Conservation (phyloP, 2,113 vertebrate species). For the Anser cygnoides region DNA sequence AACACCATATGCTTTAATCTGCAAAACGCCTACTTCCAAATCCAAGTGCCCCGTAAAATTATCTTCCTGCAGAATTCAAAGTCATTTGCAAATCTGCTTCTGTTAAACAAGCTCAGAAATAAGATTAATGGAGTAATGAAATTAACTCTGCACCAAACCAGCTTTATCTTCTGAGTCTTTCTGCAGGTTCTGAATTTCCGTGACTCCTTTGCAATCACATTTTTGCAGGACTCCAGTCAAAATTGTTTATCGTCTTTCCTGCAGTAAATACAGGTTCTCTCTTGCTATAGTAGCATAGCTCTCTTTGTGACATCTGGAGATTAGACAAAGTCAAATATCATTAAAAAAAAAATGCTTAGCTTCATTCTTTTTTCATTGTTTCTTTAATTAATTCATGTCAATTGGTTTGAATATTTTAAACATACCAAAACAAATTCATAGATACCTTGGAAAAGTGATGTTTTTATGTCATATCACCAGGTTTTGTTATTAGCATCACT, state of each 20-base stretch:
- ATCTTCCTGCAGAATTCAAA: slow-evolving; percentile 27
- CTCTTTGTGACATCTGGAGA: neutral
- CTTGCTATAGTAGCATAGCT: neutral
- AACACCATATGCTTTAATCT: slow-evolving; percentile 31
- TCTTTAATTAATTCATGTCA: neutral
- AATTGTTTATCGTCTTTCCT: neutral
- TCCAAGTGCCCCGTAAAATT: slow-evolving; percentile 29
- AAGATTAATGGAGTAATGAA: slow-evolving; percentile 35
- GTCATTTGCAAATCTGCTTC: slow-evolving; percentile 22
- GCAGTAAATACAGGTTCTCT: neutral
- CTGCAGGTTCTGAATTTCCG: neutral
- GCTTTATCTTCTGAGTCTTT: neutral
- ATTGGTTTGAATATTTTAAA: slow-evolving; percentile 4
- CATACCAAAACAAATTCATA: neutral
- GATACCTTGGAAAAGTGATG: neutral
- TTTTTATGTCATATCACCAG: neutral
- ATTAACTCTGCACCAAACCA: slow-evolving; percentile 8
- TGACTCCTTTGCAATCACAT: neutral
- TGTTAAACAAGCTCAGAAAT: slow-evolving; percentile 20
- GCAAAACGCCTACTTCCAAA: neutral
- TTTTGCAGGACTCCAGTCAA: neutral
- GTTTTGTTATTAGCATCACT: neutral
- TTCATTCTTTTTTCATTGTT: neutral
- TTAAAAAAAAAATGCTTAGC: neutral
- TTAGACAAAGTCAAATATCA: neutral